Evolutionary conservation across 2,797 vertebrate genomes (phyloP), one percentile per base, ranked within the genome.

Genomic region (Phataginus tricuspis): DNA sequence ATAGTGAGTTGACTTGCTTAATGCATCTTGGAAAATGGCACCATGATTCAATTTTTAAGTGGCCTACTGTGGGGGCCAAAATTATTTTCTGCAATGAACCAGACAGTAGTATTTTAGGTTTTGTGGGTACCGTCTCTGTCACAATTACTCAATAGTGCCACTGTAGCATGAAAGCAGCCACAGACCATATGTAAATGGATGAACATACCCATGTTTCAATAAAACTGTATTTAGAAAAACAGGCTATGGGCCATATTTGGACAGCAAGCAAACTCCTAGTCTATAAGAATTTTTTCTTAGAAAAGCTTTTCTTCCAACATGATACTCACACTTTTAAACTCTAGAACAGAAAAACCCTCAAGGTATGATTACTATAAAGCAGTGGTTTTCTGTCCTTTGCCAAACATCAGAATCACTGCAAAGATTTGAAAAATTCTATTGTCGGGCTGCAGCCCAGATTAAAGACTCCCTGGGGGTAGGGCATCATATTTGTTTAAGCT

Each of bases 191-290:
- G 19, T 4, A 61, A 91, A 94, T 3, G 23, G 59, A 74, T 5
- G 31, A 61, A 23, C 34, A 23, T 12, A 18, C 3, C 25, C 83
- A 29, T 59, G 16, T 89, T 95, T 51, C 42, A 93, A 49, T 74
- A 79, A 94, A 91, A 83, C 78, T 90, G 78, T 88, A 91, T 23
- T 97, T 55, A 86, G 39, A 84, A 84, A 69, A 88, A 74, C 18
- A 68, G 31, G 14, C 27, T 3, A 12, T 11, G 15, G 86, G 66
- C 71, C 31, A 4, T 42, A 72, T 95, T 23, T 57, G 37, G 55
- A 34, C 53, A 95, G n/a, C 7, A 86, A 86, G 45, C 12, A 86
- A 74, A 90, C 31, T 12, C 7, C 69, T 2, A 2, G 29, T 69
- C 19, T 55, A 39, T 0, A 53, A 45, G 29, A 63, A 90, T 23